Evolutionary conservation across 2,888 invertebrate genomes (phyloP).

Genomic region (Rugalucina vietnamica): DNA sequence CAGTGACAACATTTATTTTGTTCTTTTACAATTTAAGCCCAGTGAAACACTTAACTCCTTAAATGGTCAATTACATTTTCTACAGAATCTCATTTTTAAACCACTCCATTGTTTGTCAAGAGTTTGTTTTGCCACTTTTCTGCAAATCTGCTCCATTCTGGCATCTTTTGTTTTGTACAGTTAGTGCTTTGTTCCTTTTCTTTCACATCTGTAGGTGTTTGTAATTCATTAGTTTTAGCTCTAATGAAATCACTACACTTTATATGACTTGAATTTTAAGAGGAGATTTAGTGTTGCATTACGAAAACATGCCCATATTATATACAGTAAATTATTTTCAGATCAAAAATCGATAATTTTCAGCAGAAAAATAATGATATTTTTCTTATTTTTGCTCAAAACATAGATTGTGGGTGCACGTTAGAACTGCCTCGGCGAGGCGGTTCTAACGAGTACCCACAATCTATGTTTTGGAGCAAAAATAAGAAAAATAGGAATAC

Average conservation of each 20-base stretch:
- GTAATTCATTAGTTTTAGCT: conserved; percentile 8
- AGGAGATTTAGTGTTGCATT: not conserved
- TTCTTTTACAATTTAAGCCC: too few species aligned
- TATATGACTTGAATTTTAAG: conserved; percentile 16
- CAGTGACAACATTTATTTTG: too few species aligned
- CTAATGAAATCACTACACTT: conserved; percentile 10
- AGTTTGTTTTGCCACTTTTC: not conserved
- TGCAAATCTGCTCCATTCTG: not conserved
- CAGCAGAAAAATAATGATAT: too few species aligned
- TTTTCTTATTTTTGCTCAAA: too few species aligned
- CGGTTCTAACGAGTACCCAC: too few species aligned
- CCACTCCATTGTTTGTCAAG: not conserved
- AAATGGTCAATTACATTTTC: conserved; percentile 1
- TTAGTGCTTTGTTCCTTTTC: not conserved
- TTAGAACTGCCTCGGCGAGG: too few species aligned
- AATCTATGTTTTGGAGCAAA: too few species aligned
- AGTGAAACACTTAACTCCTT: not conserved
- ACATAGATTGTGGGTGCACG: too few species aligned
- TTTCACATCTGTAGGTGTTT: not conserved
- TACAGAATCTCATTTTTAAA: not conserved
- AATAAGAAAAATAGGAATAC: too few species aligned
- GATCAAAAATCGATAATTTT: too few species aligned
- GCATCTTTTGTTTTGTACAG: not conserved
- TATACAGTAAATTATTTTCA: too few species aligned
- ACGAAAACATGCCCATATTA: too few species aligned